Percentiles rank a stretch among this genome's conserved stretches.
phyloP scores from a whole-genome alignment of 2,888 invertebrate genomes.

The Aporophyla lueneburgensis region DNA sequence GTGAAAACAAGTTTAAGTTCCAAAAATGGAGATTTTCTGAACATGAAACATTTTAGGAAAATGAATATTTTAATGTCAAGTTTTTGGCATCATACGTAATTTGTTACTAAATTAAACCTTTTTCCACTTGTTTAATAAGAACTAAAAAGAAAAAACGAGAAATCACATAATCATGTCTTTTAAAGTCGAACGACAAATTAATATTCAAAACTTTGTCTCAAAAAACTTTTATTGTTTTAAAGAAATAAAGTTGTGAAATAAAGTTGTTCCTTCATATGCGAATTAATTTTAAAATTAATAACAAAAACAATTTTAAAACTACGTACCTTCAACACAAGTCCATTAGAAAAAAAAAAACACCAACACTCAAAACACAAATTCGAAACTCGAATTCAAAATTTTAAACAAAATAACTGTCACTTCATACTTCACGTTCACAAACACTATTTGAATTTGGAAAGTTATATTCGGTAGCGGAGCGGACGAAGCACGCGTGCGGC shows the following conservation, averaged over 20 bases:
- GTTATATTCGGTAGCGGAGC: constrained; percentile 64
- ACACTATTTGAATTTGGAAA: constrained; percentile 63
- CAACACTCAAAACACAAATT: constrained; percentile 50
- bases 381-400: constrained; percentile 26
- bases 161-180: neutral
- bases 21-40: no score
- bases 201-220: neutral
- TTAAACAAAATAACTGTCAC: constrained; percentile 46
- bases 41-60: no score
- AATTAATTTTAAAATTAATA: neutral
- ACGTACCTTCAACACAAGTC: constrained; percentile 62
- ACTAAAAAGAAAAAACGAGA: no score
- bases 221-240: neutral
- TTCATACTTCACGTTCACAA: constrained; percentile 62
- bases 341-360: constrained; percentile 50
- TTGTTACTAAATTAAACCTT: neutral
- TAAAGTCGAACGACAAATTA: neutral
- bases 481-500: constrained; percentile 74
- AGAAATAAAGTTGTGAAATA: no score
- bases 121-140: neutral
- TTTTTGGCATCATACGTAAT: neutral
- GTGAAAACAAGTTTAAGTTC: no score
- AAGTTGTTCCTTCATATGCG: neutral
- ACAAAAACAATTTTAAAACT: constrained; percentile 10
- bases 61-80: neutral